Base-by-base conservation (phyloP, 2,888 invertebrate species). In the Agrypnus murinus region DNA sequence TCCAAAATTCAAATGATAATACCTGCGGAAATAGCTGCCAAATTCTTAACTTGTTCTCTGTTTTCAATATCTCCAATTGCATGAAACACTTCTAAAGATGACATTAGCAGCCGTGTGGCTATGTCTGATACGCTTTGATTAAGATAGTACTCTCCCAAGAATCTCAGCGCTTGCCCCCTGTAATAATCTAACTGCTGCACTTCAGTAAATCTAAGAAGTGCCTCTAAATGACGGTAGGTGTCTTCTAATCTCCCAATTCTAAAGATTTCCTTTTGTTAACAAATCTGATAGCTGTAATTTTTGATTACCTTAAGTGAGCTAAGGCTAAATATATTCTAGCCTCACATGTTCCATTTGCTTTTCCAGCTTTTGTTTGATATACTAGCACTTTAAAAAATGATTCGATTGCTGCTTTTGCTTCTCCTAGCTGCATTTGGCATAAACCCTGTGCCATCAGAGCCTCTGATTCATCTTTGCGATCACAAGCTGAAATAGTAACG, bases 71-170 rank as follows among this genome's bases (percentile, higher is more conserved):
- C 74, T 6, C 78, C 72, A 9, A 77, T 65, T 46, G 79, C 75
- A 40, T 79, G 74, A 68, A 84, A 83, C 32, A 83, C 75, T 15
- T 80, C 69, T n/a, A 85, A 62, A 2, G 85, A 81, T 55, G 79
- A 76, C 25, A 77, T 78, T 5, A 86, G 71, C 15, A 81, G 70
- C 5, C 81, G 79, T 5, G 83, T 82, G 0, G 85, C 84, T 36
- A 76, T 76, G 14, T 71, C 64, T 0, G 83, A 77, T 14, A 77
- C 71, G 8, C 82, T 81, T 62, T 80, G 77, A 55, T 80, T 81
- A 17, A 86, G 72, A 72, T 83, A 81, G 72, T 82, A 83, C 69
- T 84, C 83, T 1, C 85, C 86, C 43, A 84, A 75, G 73, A 80
- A 82, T 58, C 83, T 77, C 70, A 82, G 80, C 3, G 84, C 81